phyloP scores from a whole-genome alignment of 2,113 vertebrate species.

The zebrafish (Danio rerio) region DNA sequence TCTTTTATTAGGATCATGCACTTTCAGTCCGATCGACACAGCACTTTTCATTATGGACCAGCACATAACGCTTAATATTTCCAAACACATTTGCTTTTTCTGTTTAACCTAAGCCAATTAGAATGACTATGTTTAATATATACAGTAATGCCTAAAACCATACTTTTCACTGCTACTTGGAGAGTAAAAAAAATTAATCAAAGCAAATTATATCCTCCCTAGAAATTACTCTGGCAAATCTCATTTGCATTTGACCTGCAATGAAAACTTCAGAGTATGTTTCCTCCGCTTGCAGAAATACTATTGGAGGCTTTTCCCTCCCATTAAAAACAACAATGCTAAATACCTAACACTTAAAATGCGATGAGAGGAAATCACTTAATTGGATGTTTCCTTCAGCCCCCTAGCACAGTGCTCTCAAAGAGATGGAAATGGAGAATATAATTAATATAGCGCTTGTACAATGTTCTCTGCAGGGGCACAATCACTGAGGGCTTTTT shows the following conservation, averaged over 20 bases:
- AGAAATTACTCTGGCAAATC: background rate
- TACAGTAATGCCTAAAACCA: background rate
- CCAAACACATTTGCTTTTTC: background rate
- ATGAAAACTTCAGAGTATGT: background rate
- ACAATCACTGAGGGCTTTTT: slow-evolving; percentile 10
- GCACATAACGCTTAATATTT: background rate
- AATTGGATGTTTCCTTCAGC: slow-evolving; percentile 38
- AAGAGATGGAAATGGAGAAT: slow-evolving; percentile 13
- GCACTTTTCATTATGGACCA: slow-evolving; percentile 7
- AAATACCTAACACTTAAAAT: slow-evolving; percentile 20
- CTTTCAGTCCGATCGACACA: slow-evolving; percentile 42
- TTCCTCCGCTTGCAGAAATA: slow-evolving; percentile 6
- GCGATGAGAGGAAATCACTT: slow-evolving; percentile 48
- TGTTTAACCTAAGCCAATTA: background rate
- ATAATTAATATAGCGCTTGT: slow-evolving; percentile 39
- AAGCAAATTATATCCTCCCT: slow-evolving; percentile 8
- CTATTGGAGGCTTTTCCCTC: slow-evolving; percentile 22
- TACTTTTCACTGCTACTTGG: background rate
- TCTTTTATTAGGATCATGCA: slow-evolving; percentile 53
- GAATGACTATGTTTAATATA: background rate
- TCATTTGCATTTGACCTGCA: slow-evolving; percentile 26
- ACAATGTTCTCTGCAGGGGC: slow-evolving; percentile 34
- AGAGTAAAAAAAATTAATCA: background rate
- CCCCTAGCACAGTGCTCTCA: slow-evolving; percentile 9
- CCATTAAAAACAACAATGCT: slow-evolving; percentile 38